Conservation (phyloP, 2,888 invertebrate species). For the Villa cingulata region DNA sequence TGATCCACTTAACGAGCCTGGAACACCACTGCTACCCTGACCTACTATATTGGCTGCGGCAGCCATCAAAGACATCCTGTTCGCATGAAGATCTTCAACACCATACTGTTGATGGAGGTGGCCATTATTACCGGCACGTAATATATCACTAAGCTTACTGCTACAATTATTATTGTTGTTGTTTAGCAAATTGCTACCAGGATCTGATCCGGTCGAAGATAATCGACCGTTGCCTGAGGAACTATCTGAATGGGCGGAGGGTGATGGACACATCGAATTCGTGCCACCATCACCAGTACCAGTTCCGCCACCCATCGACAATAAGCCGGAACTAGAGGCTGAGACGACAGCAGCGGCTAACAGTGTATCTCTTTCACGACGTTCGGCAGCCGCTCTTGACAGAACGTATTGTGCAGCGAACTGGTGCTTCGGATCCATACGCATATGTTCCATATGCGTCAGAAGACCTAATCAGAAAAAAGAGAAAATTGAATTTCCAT, state of each 20-base stretch:
- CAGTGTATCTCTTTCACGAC: slow-evolving; percentile 67
- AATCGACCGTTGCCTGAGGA: slow-evolving; percentile 68
- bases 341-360: slow-evolving; percentile 53
- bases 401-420: slow-evolving; percentile 90
- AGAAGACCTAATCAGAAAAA: slow-evolving; percentile 59
- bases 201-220: slow-evolving; percentile 67
- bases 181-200: slow-evolving; percentile 44
- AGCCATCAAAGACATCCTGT: slow-evolving; percentile 57
- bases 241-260: slow-evolving; percentile 75
- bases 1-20: slow-evolving; percentile 33
- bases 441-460: slow-evolving; percentile 92
- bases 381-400: slow-evolving; percentile 78
- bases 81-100: slow-evolving; percentile 46
- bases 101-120: slow-evolving; percentile 44
- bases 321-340: slow-evolving; percentile 46
- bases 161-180: slow-evolving; percentile 51
- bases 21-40: slow-evolving; percentile 45
- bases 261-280: slow-evolving; percentile 63
- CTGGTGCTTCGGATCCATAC: slow-evolving; percentile 93
- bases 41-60: slow-evolving; percentile 50
- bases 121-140: slow-evolving; percentile 39
- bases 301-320: slow-evolving; percentile 41
- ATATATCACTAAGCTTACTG: slow-evolving; percentile 38
- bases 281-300: slow-evolving; percentile 31
- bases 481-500: slow-evolving; percentile 16